Percentiles rank a stretch among this genome's conserved stretches.
Evolutionary conservation across 1,140 invertebrate genomes (phyloP).

Genomic region (Eueides isabella): DNA sequence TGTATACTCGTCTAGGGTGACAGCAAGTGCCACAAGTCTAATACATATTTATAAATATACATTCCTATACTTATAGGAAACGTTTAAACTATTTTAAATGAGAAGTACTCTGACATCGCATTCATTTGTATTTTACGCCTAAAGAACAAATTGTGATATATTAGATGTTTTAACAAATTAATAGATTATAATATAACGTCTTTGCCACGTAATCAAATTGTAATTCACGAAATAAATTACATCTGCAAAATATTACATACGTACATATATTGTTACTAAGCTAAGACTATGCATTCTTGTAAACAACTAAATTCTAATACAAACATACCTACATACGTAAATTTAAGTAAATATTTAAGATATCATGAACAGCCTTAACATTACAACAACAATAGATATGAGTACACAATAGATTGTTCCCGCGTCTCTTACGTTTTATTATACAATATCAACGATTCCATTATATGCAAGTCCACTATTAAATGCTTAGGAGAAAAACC

Average conservation of each 20-base stretch:
- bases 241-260: too few relatives aligned
- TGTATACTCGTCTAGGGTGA: neutral
- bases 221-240: too few relatives aligned
- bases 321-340: neutral
- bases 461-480: constrained; percentile 53
- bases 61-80: too few relatives aligned
- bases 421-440: constrained; percentile 73
- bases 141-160: too few relatives aligned
- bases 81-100: too few relatives aligned
- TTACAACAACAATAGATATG: constrained; percentile 65
- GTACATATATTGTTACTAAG: too few relatives aligned
- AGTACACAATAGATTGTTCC: constrained; percentile 65
- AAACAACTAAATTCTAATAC: neutral
- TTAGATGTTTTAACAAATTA: too few relatives aligned
- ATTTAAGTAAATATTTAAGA: constrained; percentile 9
- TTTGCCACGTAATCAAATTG: too few relatives aligned
- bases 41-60: neutral
- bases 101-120: too few relatives aligned
- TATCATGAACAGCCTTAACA: constrained; percentile 66
- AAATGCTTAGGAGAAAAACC: constrained; percentile 50
- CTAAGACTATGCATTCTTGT: too few relatives aligned
- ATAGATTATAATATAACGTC: too few relatives aligned
- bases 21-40: neutral
- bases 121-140: too few relatives aligned
- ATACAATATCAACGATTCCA: constrained; percentile 69